These are phyloP conservation scores for Rhinophrynus dorsalis DNA, from an alignment of 2,797 vertebrate genomes.

Conservation along the genomic window DNA sequence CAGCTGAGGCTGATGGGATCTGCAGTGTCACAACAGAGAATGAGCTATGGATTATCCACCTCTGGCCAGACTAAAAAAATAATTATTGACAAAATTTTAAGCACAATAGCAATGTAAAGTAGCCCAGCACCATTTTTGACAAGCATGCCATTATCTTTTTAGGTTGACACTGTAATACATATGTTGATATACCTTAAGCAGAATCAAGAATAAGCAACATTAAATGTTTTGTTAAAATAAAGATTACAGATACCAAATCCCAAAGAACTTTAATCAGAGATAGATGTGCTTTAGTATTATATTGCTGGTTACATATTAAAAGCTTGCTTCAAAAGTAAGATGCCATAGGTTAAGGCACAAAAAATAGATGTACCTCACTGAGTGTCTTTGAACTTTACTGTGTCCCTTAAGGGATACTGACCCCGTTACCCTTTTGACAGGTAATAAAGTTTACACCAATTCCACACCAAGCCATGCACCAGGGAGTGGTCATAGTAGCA, in stretches of 20 bases:
- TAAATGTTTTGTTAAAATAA: constrained; percentile 32
- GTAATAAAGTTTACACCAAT: constrained; percentile 98
- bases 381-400: constrained; percentile 96
- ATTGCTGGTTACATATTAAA: constrained; percentile 64
- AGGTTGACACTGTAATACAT: background rate
- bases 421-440: constrained; percentile 94
- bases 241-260: constrained; percentile 24
- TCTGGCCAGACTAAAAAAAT: too few species aligned
- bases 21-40: too few species aligned
- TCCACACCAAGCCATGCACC: constrained; percentile 97
- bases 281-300: constrained; percentile 52
- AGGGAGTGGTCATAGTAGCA: constrained; percentile 78
- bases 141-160: constrained; percentile 20
- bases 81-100: constrained; percentile 16
- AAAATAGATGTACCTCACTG: constrained; percentile 80
- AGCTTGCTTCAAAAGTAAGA: constrained; percentile 78
- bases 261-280: constrained; percentile 52
- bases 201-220: constrained; percentile 33
- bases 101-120: background rate
- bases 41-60: too few species aligned
- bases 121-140: constrained; percentile 39
- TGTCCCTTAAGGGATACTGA: constrained; percentile 91
- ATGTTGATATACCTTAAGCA: constrained; percentile 21
- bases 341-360: constrained; percentile 85
- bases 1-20: too few species aligned